These are phyloP conservation scores for Machimus atricapillus DNA, from an alignment of 2,888 invertebrate species.

Conservation along the genomic window DNA sequence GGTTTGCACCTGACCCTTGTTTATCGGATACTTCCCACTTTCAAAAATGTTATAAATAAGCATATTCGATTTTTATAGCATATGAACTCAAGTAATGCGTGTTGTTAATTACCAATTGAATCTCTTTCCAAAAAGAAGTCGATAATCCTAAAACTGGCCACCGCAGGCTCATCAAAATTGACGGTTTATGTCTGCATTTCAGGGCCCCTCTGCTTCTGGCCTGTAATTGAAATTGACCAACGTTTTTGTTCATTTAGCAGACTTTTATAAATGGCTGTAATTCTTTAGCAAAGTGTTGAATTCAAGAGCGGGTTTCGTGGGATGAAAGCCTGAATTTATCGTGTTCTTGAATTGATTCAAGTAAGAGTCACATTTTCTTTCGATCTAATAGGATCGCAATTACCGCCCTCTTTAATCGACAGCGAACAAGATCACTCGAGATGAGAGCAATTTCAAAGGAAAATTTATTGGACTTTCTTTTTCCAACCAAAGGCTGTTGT, in stretches of 20 bases:
- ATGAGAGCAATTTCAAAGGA: not conserved
- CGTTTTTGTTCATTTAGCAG: conserved; percentile 21
- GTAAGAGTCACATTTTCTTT: not conserved
- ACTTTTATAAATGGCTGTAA: not conserved
- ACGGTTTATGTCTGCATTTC: not conserved
- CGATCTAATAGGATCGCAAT: not conserved
- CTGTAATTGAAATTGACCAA: conserved; percentile 14
- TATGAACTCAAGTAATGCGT: not conserved
- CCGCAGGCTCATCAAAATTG: not conserved
- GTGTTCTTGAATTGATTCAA: not conserved
- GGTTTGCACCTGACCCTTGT: not conserved
- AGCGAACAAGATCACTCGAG: conserved; percentile 21
- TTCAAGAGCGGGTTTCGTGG: not conserved
- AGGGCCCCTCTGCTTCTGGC: not conserved
- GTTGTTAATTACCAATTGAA: not conserved
- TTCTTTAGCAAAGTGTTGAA: not conserved
- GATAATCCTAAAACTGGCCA: not conserved
- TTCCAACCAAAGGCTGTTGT: not conserved
- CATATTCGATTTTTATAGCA: not conserved
- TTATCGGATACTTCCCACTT: not conserved
- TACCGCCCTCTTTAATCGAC: conserved; percentile 13
- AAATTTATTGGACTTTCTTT: conserved; percentile 24
- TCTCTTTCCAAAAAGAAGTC: not conserved
- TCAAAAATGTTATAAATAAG: not conserved
- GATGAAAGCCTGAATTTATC: not conserved